Evolutionary conservation across 1,140 invertebrate species (phyloP), one percentile per base, ranked within the genome.

Genomic region (Dinoponera quadriceps): DNA sequence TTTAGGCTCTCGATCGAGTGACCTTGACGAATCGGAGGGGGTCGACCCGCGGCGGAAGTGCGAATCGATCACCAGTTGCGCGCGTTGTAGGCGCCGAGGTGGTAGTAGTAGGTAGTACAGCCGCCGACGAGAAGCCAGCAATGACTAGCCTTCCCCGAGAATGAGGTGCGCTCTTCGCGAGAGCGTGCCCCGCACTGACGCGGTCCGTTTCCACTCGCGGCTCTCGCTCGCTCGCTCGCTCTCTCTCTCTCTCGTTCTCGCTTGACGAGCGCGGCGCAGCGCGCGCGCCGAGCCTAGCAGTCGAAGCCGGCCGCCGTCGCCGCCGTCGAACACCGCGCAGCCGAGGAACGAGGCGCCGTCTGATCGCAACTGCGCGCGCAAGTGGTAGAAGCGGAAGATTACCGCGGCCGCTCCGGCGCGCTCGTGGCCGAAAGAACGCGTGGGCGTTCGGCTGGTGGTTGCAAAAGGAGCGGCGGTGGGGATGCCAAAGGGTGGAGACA

Each of bases 141-240:
- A 18, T 57, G 78, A 51, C 22, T 44, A 63, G 7, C 14, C 69
- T 71, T 77, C 33, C 29, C 33, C 29, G 7, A 1, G 33, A 48
- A 59, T 33, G 54, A 85, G 83, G 85, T 89, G 85, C 91, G 88
- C 91, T 90, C 88, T 62, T 88, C 55, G 71, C 80, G 91, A 91
- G 89, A 92, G 91, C 90, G 89, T 78, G 83, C 85, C 84, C 87
- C 85, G 77, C 89, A 93, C 92, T 93, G 90, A 90, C 75, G 38
- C 38, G 77, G n/a, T 14, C 29, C 69, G 68, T 33, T 63, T 77
- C 69, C 25, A 59, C 54, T 77, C 22, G 51, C 27, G 81, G 20
- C 54, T 63, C 22, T 54, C 25, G 38, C 38, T 4, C 38, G 4
- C 7, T 81, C 62, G 54, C 81, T 82, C 84, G 85, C 82, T 86